Evolutionary conservation across 1,140 invertebrate species (phyloP).

Genomic region (Zaprionus vittiger): DNA sequence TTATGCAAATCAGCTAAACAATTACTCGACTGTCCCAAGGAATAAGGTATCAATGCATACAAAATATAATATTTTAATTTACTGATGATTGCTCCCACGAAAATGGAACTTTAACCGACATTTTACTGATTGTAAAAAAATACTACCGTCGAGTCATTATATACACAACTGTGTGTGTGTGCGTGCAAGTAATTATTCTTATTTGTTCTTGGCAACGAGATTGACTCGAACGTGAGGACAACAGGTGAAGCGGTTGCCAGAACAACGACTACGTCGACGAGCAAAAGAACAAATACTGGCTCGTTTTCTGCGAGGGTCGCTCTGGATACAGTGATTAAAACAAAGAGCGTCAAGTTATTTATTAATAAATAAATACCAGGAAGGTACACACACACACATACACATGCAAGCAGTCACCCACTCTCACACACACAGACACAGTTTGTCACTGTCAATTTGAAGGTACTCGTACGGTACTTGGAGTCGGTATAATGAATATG

Average conservation of each 20-base stretch:
- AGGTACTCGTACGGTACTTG: conserved; percentile 3
- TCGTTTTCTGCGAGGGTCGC: conserved; percentile 6
- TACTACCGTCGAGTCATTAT: conserved; percentile 15
- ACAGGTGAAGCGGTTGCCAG: conserved; percentile 22
- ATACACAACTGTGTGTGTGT: background rate
- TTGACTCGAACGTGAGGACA: conserved; percentile 35
- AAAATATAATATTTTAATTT: background rate
- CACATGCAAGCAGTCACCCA: conserved; percentile 5
- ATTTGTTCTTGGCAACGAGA: conserved; percentile 18
- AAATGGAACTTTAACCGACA: conserved; percentile 7
- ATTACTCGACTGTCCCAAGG: background rate
- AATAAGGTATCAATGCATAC: background rate
- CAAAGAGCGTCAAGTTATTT: conserved; percentile 74
- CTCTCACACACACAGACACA: conserved; percentile 9
- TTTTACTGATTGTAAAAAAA: conserved; percentile 3
- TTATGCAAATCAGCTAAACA: background rate
- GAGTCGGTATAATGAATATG: background rate
- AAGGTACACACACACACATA: conserved; percentile 11
- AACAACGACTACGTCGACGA: conserved; percentile 21
- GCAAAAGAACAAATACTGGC: conserved; percentile 9
- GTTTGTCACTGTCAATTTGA: conserved; percentile 19
- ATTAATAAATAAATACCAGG: conserved; percentile 73
- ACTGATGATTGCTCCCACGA: background rate
- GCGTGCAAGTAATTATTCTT: conserved; percentile 5
- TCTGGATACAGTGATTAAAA: conserved; percentile 60